Percentiles rank a stretch among this genome's conserved stretches.
Evolutionary conservation across 2,888 invertebrate genomes (phyloP).

Genomic region (Nasonovia ribisnigri): DNA sequence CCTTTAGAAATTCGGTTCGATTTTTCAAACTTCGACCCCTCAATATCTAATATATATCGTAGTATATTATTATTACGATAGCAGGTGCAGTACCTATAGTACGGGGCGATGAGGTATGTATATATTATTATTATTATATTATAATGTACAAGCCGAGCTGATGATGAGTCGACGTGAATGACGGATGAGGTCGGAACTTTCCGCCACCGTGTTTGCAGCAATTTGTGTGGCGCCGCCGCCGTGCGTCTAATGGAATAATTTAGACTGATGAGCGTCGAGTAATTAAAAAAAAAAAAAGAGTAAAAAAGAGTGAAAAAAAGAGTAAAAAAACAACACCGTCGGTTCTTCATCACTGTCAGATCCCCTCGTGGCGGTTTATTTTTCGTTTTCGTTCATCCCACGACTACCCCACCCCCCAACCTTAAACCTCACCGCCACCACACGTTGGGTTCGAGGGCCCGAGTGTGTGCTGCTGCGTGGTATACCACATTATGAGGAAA

Average conservation of each 20-base stretch:
- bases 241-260: constrained; percentile 56
- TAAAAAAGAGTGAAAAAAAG: neutral
- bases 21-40: too few relatives aligned
- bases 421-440: too few relatives aligned
- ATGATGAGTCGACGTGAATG: too few relatives aligned
- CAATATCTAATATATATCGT: too few relatives aligned
- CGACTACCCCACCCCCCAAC: too few relatives aligned
- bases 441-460: neutral
- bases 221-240: neutral
- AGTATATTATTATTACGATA: too few relatives aligned
- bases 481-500: neutral
- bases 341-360: constrained; percentile 60
- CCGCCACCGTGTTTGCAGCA: neutral
- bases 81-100: too few relatives aligned
- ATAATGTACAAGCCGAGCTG: too few relatives aligned
- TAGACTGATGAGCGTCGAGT: constrained; percentile 56
- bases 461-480: neutral
- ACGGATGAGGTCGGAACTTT: constrained; percentile 19
- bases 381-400: neutral
- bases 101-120: too few relatives aligned
- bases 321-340: neutral
- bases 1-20: too few relatives aligned
- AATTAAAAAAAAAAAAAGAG: constrained; percentile 55
- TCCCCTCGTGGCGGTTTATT: neutral
- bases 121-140: too few relatives aligned